Conservation (phyloP, 2,797 vertebrate species). For the Sebastes hubbsi region DNA sequence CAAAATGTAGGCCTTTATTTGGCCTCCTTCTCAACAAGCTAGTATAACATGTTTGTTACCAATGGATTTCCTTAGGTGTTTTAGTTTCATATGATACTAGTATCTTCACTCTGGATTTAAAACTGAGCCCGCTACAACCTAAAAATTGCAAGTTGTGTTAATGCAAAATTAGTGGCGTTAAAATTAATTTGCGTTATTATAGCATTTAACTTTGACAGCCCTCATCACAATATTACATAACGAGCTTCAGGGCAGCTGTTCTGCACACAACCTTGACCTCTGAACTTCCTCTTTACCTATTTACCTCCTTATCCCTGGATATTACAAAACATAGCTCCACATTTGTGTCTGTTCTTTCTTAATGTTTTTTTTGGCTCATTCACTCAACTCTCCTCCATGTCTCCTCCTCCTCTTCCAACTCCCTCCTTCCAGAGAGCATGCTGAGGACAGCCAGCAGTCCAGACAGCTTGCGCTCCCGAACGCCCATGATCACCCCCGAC, state of each 20-base stretch:
- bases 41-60: too few relatives aligned
- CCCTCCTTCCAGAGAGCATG: conserved; percentile 92
- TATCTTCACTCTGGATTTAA: too few relatives aligned
- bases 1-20: too few relatives aligned
- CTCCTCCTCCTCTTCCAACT: not conserved
- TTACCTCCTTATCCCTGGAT: not conserved
- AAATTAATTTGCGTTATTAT: too few relatives aligned
- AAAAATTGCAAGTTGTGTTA: too few relatives aligned
- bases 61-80: too few relatives aligned
- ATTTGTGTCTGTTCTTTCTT: not conserved
- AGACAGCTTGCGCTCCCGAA: conserved; percentile 94
- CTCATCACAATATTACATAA: not conserved
- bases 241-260: not conserved
- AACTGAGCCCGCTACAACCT: too few relatives aligned
- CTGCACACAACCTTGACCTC: not conserved
- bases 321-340: not conserved
- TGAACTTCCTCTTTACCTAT: not conserved
- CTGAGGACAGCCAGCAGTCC: conserved; percentile 96
- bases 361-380: not conserved
- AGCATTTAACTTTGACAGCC: too few relatives aligned
- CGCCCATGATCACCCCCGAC: conserved; percentile 97
- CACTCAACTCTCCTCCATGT: not conserved
- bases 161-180: too few relatives aligned
- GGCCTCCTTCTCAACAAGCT: too few relatives aligned
- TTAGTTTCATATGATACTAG: too few relatives aligned